Base-by-base conservation (phyloP, 2,888 invertebrate species). In the Pyralis farinalis region DNA sequence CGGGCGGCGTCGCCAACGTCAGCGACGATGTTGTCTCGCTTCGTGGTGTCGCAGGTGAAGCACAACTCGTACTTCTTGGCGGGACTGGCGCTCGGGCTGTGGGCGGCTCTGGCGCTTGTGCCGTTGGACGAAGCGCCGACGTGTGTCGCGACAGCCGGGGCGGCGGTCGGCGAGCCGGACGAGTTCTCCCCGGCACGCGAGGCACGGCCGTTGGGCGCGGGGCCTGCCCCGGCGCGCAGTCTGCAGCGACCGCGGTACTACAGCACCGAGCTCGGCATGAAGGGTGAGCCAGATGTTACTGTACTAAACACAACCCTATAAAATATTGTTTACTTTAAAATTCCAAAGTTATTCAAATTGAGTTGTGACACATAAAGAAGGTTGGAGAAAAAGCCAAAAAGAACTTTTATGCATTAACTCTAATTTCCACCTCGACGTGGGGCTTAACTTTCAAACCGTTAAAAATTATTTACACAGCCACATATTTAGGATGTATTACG, bases 181-280 rank as follows among this genome's bases (percentile, higher is more conserved):
- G 88, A 86, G 39, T 88, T 54, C 49, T 80, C 81, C 55, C 89
- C 89, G n/a, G 77, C 65, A 28, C 70, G 75, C 2, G 85, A 83
- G 52, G 67, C 75, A 49, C 62, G 73, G 1, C 71, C 74, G 31
- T 63, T 69, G 7, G 70, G 74, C 8, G 55, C 76, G 1, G 51
- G 51, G 0, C 69, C 55, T 55, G 34, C 66, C 25, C 53, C 68
- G 32, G 51, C 70, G 32, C 75, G 86, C 31, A 91, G 92, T 54
- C 90, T 96, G 50, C 90, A 94, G 39, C 92, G 98, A 1, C 97
- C 98, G 0, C 91, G 98, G 12, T 99, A 97, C 86, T 98, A 97
- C 70, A 97, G 96, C 34, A 97, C 98, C 0, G 99, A 99, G 76
- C 91, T 99, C 40, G 98, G 97, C 10, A 98, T 98, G 57, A 91